Percentiles rank a stretch among this genome's conserved stretches.
Evolutionary conservation across 2,797 vertebrate species (phyloP).

Genomic region (Cirrhinus molitorella): DNA sequence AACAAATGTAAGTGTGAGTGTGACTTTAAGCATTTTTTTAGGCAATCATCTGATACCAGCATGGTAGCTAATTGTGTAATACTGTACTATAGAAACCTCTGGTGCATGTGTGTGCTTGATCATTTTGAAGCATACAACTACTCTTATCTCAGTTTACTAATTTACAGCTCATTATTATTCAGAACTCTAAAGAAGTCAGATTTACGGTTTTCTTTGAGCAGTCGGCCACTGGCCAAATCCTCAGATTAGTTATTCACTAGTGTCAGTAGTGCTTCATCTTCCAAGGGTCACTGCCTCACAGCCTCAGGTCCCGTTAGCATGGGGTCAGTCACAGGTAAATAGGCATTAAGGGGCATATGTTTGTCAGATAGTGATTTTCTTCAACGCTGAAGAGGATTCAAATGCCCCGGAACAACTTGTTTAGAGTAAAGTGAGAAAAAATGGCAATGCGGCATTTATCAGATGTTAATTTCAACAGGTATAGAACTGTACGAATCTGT

Average conservation of each 20-base stretch:
- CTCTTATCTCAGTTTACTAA: neutral
- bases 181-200: neutral
- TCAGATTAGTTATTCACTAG: constrained; percentile 24
- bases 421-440: constrained; percentile 34
- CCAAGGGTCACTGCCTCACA: constrained; percentile 55
- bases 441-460: constrained; percentile 68
- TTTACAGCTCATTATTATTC: neutral
- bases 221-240: constrained; percentile 18
- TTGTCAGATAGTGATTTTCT: constrained; percentile 69
- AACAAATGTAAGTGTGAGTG: neutral
- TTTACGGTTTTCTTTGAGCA: neutral
- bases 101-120: neutral
- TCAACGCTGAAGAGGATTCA: constrained; percentile 38
- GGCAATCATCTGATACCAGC: neutral
- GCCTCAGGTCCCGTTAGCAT: constrained; percentile 44
- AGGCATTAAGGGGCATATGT: constrained; percentile 52
- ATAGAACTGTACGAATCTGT: constrained; percentile 55
- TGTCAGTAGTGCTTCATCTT: constrained; percentile 44
- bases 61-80: neutral
- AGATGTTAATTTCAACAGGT: constrained; percentile 82
- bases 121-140: neutral
- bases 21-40: neutral
- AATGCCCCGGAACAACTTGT: neutral
- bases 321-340: constrained; percentile 76
- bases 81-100: neutral